Evolutionary conservation across 2,888 invertebrate genomes (phyloP), one percentile per base, ranked within the genome.

Genomic region (Nebria salina): DNA sequence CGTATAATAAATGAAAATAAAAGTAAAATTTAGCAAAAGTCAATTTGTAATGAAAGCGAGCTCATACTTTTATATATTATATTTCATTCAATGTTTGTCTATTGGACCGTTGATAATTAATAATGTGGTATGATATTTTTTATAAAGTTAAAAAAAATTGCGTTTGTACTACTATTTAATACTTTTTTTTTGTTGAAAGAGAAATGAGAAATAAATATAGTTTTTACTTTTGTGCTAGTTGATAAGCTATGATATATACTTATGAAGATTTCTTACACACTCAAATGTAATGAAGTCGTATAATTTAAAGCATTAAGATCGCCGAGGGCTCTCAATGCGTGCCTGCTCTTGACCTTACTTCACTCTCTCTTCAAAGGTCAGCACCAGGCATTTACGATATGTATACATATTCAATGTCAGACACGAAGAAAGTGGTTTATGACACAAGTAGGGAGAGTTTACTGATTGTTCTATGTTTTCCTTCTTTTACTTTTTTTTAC

Each of bases 381-480:
- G 4, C 34, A 34, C 54, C 70, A 26, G 70, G 15, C 70, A 70
- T 54, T 54, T 34, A 73, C 78, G 43, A 65, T 76, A 43, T 66
- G 72, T 65, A 42, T 65, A 72, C 41, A 78, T 26, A 26, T 65
- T 78, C 78, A 78, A 78, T 78, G 78, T 73, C 78, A 78, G 15
- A 42, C n/a, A 65, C n/a, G 72, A 78, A 78, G 78, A 78, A 78
- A 78, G 78, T 78, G 78, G 72, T 78, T 65, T 78, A 78, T 78
- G 64, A 73, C 20, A 64, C 73, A 41, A 20, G 41, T 64, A 64
- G 73, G 65, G 78, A 72, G 72, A 78, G 65, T 78, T 72, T 72
- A 42, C 25, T 54, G 54, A 54, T 54, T 54, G 54, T 54, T 54
- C 54, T 54, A 54, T 1, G 54, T 54, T 54, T 54, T 54, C 5